These are phyloP conservation scores for Epinotia demarniana DNA, from an alignment of 2,888 invertebrate species.

Conservation along the genomic window DNA sequence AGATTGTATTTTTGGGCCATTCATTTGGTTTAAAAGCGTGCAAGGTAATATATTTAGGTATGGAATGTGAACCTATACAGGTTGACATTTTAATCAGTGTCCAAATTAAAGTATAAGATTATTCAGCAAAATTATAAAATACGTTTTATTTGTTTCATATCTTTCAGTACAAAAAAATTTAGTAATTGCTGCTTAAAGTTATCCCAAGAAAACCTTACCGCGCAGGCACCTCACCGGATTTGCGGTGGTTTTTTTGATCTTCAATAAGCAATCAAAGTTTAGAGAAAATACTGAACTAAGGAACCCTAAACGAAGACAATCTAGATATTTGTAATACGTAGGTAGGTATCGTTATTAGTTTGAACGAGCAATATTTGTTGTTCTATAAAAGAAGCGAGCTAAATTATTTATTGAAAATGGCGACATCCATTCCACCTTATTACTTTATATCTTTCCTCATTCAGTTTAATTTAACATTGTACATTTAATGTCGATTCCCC, in stretches of 20 bases:
- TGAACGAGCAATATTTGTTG: not conserved
- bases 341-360: not conserved
- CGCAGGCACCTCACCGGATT: too few relatives aligned
- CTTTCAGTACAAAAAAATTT: too few relatives aligned
- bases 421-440: not conserved
- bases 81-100: too few relatives aligned
- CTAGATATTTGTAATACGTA: not conserved
- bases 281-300: not conserved
- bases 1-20: conserved; percentile 14
- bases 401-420: conserved; percentile 5
- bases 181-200: too few relatives aligned
- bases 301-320: not conserved
- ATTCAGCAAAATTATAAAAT: too few relatives aligned
- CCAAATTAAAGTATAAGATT: too few relatives aligned
- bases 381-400: not conserved
- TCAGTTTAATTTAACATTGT: not conserved
- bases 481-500: not conserved
- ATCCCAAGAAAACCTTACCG: too few relatives aligned
- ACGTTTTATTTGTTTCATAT: too few relatives aligned
- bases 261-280: too few relatives aligned
- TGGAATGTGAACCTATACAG: not conserved
- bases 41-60: not conserved
- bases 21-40: conserved; percentile 1
- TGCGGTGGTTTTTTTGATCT: too few relatives aligned
- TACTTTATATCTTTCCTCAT: not conserved